Evolutionary conservation across 2,888 invertebrate genomes (phyloP).

Genomic region (Protophormia terraenovae): DNA sequence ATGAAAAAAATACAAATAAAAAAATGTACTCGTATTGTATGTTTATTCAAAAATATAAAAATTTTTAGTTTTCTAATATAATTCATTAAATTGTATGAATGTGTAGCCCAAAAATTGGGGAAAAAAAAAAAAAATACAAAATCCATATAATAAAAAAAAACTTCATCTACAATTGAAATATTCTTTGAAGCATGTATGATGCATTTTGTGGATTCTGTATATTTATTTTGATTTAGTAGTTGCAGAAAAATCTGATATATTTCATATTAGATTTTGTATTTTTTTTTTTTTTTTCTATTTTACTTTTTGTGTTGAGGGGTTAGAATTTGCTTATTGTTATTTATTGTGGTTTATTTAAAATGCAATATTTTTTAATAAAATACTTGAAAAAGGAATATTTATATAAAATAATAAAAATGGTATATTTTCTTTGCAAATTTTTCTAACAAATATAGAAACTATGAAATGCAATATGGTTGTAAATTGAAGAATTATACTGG

Average conservation of each 20-base stretch:
- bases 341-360: slow-evolving; percentile 64
- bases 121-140: background rate
- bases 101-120: slow-evolving; percentile 15
- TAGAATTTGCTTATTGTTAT: slow-evolving; percentile 59
- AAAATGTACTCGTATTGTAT: slow-evolving; percentile 9
- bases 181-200: slow-evolving; percentile 45
- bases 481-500: slow-evolving; percentile 4
- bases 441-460: slow-evolving; percentile 3
- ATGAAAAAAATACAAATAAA: background rate
- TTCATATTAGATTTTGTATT: slow-evolving; percentile 47
- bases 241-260: slow-evolving; percentile 49
- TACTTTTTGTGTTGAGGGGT: background rate
- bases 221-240: slow-evolving; percentile 59
- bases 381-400: background rate
- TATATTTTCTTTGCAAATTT: background rate
- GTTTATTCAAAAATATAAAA: slow-evolving; percentile 25
- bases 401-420: background rate
- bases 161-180: slow-evolving; percentile 34
- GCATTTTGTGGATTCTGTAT: slow-evolving; percentile 38
- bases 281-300: background rate
- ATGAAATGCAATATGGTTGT: slow-evolving; percentile 18
- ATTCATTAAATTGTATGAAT: slow-evolving; percentile 30
- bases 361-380: slow-evolving; percentile 39
- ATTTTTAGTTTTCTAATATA: slow-evolving; percentile 24
- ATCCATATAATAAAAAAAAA: background rate